phyloP scores from a whole-genome alignment of 2,113 vertebrate species.

The Saguinus imperator region DNA sequence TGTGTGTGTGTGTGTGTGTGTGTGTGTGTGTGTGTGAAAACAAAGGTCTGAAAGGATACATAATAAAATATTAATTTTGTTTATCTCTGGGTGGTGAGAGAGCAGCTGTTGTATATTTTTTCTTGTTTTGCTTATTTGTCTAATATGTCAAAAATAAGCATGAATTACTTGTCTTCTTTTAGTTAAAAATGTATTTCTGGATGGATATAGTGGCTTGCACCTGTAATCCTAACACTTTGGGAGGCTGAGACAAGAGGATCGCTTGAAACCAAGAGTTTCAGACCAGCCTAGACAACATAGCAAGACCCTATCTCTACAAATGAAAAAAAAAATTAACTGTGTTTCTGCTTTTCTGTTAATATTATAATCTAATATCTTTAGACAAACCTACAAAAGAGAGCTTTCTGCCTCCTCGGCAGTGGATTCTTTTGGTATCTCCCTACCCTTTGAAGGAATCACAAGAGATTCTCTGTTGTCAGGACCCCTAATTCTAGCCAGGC shows the following conservation, averaged over 20 bases:
- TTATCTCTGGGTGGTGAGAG: background rate
- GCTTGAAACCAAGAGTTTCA: too few relatives aligned
- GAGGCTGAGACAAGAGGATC: too few relatives aligned
- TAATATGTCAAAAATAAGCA: background rate
- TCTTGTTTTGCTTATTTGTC: background rate
- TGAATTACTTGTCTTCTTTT: background rate
- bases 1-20: background rate
- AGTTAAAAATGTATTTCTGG: slow-evolving; percentile 28
- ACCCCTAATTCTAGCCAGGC: background rate
- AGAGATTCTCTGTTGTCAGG: background rate
- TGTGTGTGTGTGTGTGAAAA: background rate
- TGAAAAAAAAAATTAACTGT: too few relatives aligned
- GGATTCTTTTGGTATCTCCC: background rate
- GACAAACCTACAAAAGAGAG: background rate
- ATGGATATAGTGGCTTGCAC: too few relatives aligned
- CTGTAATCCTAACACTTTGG: too few relatives aligned
- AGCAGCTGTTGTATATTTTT: background rate
- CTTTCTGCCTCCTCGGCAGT: background rate
- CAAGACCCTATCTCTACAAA: too few relatives aligned
- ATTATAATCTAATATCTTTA: background rate
- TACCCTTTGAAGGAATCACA: background rate
- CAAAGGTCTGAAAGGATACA: background rate
- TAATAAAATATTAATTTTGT: background rate
- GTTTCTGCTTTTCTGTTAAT: background rate
- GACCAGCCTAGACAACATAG: too few relatives aligned